phyloP scores from a whole-genome alignment of 2,113 vertebrate species.

The Ochotona curzoniae region DNA sequence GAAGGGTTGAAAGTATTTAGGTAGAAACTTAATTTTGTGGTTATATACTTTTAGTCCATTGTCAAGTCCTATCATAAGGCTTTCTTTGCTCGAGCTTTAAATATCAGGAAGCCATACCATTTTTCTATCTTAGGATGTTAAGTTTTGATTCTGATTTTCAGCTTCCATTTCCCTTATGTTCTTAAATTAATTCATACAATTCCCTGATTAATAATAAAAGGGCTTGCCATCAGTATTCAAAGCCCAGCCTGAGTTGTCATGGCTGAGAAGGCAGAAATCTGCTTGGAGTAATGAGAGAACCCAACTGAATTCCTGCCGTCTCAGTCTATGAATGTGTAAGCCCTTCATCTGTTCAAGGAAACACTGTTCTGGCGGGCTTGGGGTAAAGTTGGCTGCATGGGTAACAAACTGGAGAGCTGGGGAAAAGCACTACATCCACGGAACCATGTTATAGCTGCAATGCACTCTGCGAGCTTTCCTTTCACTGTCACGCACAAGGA shows the following conservation, averaged over 20 bases:
- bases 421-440: slow-evolving; percentile 52
- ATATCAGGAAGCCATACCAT: slow-evolving; percentile 76
- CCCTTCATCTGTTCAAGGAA: slow-evolving; percentile 87
- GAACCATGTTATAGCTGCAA: background rate
- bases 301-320: slow-evolving; percentile 89
- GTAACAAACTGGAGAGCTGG: slow-evolving; percentile 46
- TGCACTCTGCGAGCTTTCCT: background rate
- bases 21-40: slow-evolving; percentile 46
- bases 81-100: slow-evolving; percentile 51
- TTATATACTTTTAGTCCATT: background rate
- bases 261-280: slow-evolving; percentile 91
- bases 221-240: slow-evolving; percentile 87
- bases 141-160: slow-evolving; percentile 82
- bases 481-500: slow-evolving; percentile 5
- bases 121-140: slow-evolving; percentile 84
- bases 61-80: slow-evolving; percentile 50
- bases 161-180: slow-evolving; percentile 77
- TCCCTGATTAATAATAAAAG: slow-evolving; percentile 88
- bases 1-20: slow-evolving; percentile 44
- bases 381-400: slow-evolving; percentile 47
- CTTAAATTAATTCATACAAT: slow-evolving; percentile 89
- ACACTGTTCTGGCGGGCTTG: slow-evolving; percentile 71
- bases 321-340: slow-evolving; percentile 93
- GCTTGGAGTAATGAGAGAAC: slow-evolving; percentile 88
- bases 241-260: slow-evolving; percentile 87